Conservation (phyloP, 2,888 invertebrate species). For the Pardosa pseudoannulata region DNA sequence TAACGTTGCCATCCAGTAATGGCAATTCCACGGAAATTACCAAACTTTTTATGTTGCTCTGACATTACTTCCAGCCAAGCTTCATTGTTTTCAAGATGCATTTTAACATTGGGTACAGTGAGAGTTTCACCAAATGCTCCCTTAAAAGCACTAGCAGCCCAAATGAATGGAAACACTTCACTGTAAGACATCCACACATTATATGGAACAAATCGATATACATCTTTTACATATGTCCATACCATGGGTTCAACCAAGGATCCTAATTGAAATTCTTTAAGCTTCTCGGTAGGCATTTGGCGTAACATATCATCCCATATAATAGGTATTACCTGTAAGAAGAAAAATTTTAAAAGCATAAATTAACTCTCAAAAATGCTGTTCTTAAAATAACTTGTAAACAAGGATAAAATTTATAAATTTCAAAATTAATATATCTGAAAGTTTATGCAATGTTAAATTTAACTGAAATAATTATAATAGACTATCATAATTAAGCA, state of each 20-base stretch:
- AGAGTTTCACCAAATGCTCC: conserved; percentile 86
- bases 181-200: conserved; percentile 84
- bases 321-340: conserved; percentile 80
- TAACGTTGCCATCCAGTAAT: conserved; percentile 77
- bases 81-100: conserved; percentile 85
- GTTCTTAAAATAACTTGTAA: too few species aligned
- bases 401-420: too few species aligned
- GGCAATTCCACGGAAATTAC: conserved; percentile 75
- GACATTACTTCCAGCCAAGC: conserved; percentile 82
- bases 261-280: conserved; percentile 82
- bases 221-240: conserved; percentile 87
- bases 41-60: conserved; percentile 74
- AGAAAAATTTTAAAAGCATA: not conserved
- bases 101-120: conserved; percentile 83
- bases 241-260: conserved; percentile 87
- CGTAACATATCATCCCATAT: conserved; percentile 91
- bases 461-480: too few species aligned
- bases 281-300: conserved; percentile 81
- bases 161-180: conserved; percentile 83
- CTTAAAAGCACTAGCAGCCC: conserved; percentile 87
- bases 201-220: conserved; percentile 79
- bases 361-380: too few species aligned
- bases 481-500: too few species aligned
- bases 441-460: too few species aligned
- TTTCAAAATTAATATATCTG: too few species aligned